Base-by-base conservation (phyloP, 2,888 invertebrate genomes). In the Halocaridina rubra region DNA sequence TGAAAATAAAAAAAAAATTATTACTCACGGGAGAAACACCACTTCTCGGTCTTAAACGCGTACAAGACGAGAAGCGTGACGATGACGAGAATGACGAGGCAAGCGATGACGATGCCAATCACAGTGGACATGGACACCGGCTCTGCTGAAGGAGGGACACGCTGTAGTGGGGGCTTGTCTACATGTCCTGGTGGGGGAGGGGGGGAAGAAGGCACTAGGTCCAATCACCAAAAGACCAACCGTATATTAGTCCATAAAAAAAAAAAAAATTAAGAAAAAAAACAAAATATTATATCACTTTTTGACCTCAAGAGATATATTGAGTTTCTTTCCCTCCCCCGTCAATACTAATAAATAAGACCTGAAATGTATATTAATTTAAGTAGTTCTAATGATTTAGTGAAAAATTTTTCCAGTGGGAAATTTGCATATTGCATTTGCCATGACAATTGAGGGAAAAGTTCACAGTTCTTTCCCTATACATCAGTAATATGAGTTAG, bases 21-120 rank as follows among this genome's bases (percentile, higher is more conserved):
- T 10, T 88, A 90, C 91, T 91, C 89, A 91, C 91, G 90, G 89
- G 90, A 90, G 89, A 91, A 91, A 89, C 91, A 91, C 90, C 91
- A 90, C 88, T 90, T 90, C 88, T 91, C 91, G 64, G 90, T 89
- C 88, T 90, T 90, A 89, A 91, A 90, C 86, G 91, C 90, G 89
- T 91, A 90, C 78, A 91, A 89, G 80, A 91, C 89, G 81, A 91
- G 88, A 59, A 91, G 89, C 77, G 90, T 90, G 84, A 90, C 89
- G 80, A 91, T 88, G 88, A 91, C 90, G 82, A 91, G 90, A 72
- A 91, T 88, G 69, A 90, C 89, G 85, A 91, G 89, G 87, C 90
- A 90, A 81, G 90, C 91, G 80, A 90, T 90, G 72, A 91, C 90
- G 71, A 91, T 90, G 46, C 90, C 90, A 84, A 91, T 90, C 78